Percentiles rank a stretch among this genome's conserved stretches.
phyloP scores from a whole-genome alignment of 2,113 vertebrate species.

The Clinocottus analis region DNA sequence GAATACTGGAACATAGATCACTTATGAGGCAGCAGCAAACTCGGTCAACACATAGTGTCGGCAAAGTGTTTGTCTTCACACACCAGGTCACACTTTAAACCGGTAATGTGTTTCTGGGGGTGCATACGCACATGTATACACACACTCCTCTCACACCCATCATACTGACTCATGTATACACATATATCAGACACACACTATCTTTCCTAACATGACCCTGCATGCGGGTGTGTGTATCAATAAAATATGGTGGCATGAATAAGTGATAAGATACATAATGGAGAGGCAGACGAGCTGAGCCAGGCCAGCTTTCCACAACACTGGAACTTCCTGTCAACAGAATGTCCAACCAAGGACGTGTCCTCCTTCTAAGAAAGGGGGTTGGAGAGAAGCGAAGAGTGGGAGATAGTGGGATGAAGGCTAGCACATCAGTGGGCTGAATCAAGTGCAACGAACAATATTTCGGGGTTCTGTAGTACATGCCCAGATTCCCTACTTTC shows the following conservation, averaged over 20 bases:
- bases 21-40: background rate
- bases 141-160: constrained; percentile 33
- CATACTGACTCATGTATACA: constrained; percentile 38
- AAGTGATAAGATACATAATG: constrained; percentile 76
- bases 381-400: background rate
- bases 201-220: constrained; percentile 59
- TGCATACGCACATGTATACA: constrained; percentile 31
- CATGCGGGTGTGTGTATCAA: constrained; percentile 64
- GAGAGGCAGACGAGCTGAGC: constrained; percentile 61
- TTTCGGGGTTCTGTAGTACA: background rate
- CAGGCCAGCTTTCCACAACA: constrained; percentile 45
- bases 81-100: constrained; percentile 25
- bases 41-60: background rate
- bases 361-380: constrained; percentile 2
- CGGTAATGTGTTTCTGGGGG: constrained; percentile 18
- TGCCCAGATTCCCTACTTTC: background rate
- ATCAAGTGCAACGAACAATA: background rate
- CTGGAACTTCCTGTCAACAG: constrained; percentile 59
- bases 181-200: constrained; percentile 43
- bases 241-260: constrained; percentile 78
- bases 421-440: background rate
- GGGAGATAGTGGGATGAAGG: background rate
- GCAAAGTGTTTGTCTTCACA: constrained; percentile 23
- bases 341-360: constrained; percentile 19
- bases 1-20: background rate